Evolutionary conservation across 2,888 invertebrate species (phyloP), one percentile per base, ranked within the genome.

Genomic region (Shargacucullia verbasci): DNA sequence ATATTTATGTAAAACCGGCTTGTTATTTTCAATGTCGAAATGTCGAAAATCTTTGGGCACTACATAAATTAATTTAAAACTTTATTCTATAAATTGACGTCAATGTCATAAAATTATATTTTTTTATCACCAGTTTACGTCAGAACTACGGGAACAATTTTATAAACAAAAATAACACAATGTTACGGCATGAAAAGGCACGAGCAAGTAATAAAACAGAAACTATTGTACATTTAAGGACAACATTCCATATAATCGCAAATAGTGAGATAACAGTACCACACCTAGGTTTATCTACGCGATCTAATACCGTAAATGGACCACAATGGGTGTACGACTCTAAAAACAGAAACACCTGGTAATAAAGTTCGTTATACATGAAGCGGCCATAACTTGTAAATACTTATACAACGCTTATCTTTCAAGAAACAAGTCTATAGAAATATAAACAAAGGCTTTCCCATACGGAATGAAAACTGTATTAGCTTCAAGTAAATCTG

Each of bases 1-100:
- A 43, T 64, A 56, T 57, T 49, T 38, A 41, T 31, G 20, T 15
- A 48, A 49, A 59, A 59, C 59, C 35, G n/a, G 53, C n/a, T 52
- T 25, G 20, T 10, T 45, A 43, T 53, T 62, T 49, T 50, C 27
- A 31, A 47, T 20, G 2, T 11, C 14, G 37, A 14, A 39, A 47
- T 37, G 20, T 40, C 27, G 41, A 29, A 41, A 44, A 20, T 20
- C 20, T 20, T 20, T 3, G 20, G 20, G 4, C 4, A 20, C 20
- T 20, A 20, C 4, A 4, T 20, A 20, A 20, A 20, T 20, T 2
- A 20, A 20, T 20, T 20, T 3, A 20, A 20, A 20, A 4, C 9
- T 29, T 29, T 6, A 6, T 29, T 29, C 8, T 29, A 29, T 6
- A 29, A 29, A 29, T 29, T 9, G 5, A 8, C 9, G 7, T 9